Percentiles rank a stretch among this genome's conserved stretches.
These are phyloP conservation scores for Palythoa caribaeorum DNA, from an alignment of 92 coral and sea anemone species.

Conservation along the genomic window DNA sequence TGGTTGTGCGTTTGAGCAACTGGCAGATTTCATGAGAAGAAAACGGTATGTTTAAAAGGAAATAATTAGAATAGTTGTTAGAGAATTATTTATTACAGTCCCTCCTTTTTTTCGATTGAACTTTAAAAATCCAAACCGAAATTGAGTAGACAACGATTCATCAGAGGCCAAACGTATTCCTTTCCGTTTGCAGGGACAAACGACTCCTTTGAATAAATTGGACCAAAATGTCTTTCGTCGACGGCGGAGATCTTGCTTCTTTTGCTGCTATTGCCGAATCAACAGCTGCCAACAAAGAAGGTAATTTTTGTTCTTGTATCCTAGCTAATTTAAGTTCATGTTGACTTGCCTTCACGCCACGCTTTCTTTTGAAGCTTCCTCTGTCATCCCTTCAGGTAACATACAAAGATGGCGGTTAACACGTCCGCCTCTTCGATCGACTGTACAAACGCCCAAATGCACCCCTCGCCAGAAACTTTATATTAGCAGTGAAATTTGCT, in stretches of 20 bases:
- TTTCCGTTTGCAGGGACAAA: conserved; percentile 47
- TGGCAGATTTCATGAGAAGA: conserved; percentile 22
- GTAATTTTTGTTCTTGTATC: conserved; percentile 41
- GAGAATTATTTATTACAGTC: conserved; percentile 8
- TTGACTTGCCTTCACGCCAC: conserved; percentile 14
- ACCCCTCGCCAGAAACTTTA: background rate
- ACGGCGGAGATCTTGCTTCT: conserved; percentile 85
- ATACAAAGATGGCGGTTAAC: conserved; percentile 72
- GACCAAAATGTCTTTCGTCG: conserved; percentile 80
- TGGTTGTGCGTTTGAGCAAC: conserved; percentile 23
- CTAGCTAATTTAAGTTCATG: conserved; percentile 2
- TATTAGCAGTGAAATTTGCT: conserved; percentile 7
- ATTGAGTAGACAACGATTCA: background rate
- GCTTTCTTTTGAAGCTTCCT: background rate
- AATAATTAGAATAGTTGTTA: background rate
- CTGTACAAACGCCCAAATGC: conserved; percentile 9
- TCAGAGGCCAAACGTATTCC: background rate
- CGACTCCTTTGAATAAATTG: conserved; percentile 33
- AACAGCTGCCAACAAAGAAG: conserved; percentile 78
- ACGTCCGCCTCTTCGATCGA: conserved; percentile 11
- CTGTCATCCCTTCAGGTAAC: conserved; percentile 2
- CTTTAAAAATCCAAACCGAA: conserved; percentile 1
- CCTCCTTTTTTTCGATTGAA: background rate
- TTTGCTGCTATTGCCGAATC: conserved; percentile 91
- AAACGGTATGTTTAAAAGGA: conserved; percentile 5